Conservation (phyloP, 92 coral and sea anemone genomes). For the Zoanthus gigantus region DNA sequence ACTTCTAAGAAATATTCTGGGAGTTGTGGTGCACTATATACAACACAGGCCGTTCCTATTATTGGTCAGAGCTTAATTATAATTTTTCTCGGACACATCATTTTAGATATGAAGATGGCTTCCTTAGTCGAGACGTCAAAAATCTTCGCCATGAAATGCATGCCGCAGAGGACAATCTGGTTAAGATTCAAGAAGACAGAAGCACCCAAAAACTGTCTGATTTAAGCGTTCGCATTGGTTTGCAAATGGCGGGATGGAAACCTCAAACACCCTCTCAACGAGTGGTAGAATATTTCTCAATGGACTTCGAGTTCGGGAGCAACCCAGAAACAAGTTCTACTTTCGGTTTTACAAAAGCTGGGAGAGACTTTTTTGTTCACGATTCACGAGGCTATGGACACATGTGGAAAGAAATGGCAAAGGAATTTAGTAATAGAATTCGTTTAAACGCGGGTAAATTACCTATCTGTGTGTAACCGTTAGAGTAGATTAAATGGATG, state of each 20-base stretch:
- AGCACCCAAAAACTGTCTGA: constrained; percentile 47
- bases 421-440: constrained; percentile 57
- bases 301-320: constrained; percentile 67
- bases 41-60: no score
- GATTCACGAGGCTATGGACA: constrained; percentile 66
- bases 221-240: constrained; percentile 56
- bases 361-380: constrained; percentile 63
- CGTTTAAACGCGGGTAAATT: constrained; percentile 39
- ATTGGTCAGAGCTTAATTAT: no score
- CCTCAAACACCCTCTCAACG: constrained; percentile 62
- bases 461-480: not conserved
- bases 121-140: not conserved
- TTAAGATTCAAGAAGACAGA: constrained; percentile 28
- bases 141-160: not conserved
- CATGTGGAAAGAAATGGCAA: constrained; percentile 58
- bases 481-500: not conserved
- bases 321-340: constrained; percentile 55
- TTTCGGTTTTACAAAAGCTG: constrained; percentile 26
- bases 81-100: not conserved
- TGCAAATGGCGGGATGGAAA: constrained; percentile 64
- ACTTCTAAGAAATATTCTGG: no score
- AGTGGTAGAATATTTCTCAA: constrained; percentile 59
- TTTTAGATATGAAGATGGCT: constrained; percentile 2
- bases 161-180: constrained; percentile 41
- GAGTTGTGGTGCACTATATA: no score